Evolutionary conservation across 2,113 vertebrate genomes (phyloP), one percentile per base, ranked within the genome.

Genomic region (Apus apus): DNA sequence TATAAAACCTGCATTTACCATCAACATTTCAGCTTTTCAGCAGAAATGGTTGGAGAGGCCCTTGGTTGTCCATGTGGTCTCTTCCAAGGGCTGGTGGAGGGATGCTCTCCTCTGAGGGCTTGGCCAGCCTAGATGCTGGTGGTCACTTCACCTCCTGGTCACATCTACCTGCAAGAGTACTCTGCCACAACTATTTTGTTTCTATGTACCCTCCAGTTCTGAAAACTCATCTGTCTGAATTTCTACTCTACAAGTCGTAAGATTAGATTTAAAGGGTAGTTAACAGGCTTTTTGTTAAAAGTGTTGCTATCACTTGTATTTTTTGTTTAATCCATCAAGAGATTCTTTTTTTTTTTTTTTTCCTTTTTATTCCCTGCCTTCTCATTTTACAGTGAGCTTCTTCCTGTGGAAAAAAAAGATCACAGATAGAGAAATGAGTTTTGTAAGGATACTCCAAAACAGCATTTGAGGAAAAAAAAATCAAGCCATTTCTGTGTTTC

Each of bases 291-390:
- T 95, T 88, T 92, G 65, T 89, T 93, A 85, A 65, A 95, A 96
- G 70, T 43, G 61, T 75, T 81, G 45, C 73, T 68, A 90, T 94
- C 92, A 61, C 57, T 93, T 81, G 65, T 77, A 50, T 90, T 95
- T 96, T 77, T 86, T 81, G 82, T 82, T 96, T 96, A 96, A 97
- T 96, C 94, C 85, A 95, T 95, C 93, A 97, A 66, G 34, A 89
- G 65, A 48, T 45, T 78, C 22, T 50, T 50, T 38, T 38, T 38
- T 60, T 60, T 94, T 72, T 71, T 95, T 86, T 38, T 38, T 38
- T 38, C 10, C 8, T 38, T 38, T 38, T 38, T 38, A 8, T 38
- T 38, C 38, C 38, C 9, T 17, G 61, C 79, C 19, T 93, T 87
- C 91, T 95, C 45, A 45, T 92, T 95, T 87, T 85, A 90, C 53